Evolutionary conservation across 2,888 invertebrate species (phyloP).

Genomic region (Caprella mutica): DNA sequence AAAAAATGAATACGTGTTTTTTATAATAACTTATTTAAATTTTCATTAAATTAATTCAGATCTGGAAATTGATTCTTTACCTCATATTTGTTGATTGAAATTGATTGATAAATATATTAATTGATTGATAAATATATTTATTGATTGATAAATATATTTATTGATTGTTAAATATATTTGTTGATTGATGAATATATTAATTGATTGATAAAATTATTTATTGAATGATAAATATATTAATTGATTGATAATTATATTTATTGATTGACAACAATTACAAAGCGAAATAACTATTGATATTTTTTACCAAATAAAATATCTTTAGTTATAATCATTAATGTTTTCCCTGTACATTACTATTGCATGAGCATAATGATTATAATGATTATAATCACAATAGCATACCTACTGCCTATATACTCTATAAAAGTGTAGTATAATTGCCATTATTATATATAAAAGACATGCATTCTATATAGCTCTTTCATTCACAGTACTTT

Average conservation of each 20-base stretch:
- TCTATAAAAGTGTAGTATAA: too few relatives aligned
- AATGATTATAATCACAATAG: background rate
- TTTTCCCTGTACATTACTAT: background rate
- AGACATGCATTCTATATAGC: too few relatives aligned
- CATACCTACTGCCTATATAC: too few relatives aligned
- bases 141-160: background rate
- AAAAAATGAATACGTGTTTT: too few relatives aligned
- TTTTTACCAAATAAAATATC: background rate
- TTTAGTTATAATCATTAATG: background rate
- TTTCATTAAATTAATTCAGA: too few relatives aligned
- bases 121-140: too few relatives aligned
- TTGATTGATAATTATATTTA: background rate
- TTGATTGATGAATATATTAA: background rate
- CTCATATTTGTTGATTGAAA: too few relatives aligned
- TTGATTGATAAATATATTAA: too few relatives aligned
- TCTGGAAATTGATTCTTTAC: too few relatives aligned
- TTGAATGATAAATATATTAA: background rate
- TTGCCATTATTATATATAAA: too few relatives aligned
- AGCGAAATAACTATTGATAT: background rate
- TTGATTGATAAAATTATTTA: background rate
- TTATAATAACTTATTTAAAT: too few relatives aligned
- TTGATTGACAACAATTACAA: background rate
- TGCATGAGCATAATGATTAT: constrained; percentile 1
- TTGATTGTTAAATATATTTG: constrained; percentile 1
- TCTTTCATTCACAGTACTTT: too few relatives aligned